These are phyloP conservation scores for Aquatica leii DNA, from an alignment of 2,888 invertebrate genomes.

Conservation along the genomic window DNA sequence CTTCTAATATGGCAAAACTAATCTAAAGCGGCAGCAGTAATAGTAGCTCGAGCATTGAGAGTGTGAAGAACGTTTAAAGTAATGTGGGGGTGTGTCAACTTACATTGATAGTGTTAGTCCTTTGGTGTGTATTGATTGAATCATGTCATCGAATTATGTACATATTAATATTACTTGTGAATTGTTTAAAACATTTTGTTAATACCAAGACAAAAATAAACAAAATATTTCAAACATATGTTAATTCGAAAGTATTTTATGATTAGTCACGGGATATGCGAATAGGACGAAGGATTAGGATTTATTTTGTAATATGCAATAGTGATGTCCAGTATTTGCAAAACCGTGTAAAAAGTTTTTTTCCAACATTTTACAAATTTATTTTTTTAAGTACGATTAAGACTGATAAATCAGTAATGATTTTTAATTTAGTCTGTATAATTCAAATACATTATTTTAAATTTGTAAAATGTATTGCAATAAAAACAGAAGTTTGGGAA, in stretches of 20 bases:
- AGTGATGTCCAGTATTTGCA: no score
- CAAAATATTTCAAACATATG: slow-evolving; percentile 26
- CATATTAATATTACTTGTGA: slow-evolving; percentile 27
- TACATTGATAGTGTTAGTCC: slow-evolving; percentile 59
- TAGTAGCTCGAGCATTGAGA: slow-evolving; percentile 36
- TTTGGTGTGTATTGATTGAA: slow-evolving; percentile 41
- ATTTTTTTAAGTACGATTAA: no score
- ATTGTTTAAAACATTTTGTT: slow-evolving; percentile 26
- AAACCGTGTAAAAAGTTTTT: background rate
- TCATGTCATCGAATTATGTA: slow-evolving; percentile 36
- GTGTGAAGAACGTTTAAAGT: slow-evolving; percentile 41
- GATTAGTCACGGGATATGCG: slow-evolving; percentile 13
- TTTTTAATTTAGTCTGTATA: background rate
- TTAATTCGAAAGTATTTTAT: slow-evolving; percentile 23
- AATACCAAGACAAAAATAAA: background rate
- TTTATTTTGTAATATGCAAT: background rate
- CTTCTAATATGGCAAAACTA: slow-evolving; percentile 28
- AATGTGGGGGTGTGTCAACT: slow-evolving; percentile 56
- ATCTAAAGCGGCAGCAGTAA: slow-evolving; percentile 26
- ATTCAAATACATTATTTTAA: background rate
- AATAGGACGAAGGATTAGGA: background rate
- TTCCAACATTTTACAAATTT: background rate
- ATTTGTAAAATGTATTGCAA: slow-evolving; percentile 3
- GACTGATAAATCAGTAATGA: background rate
- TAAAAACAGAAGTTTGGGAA: no score